Conservation (phyloP, 2,113 vertebrate species). For the human region GRCh38 chr11:3902501-3903000, state of each 20-base stretch:
- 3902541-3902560: too few relatives aligned
- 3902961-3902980: slow-evolving; percentile 23
- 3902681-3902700: too few relatives aligned
- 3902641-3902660: too few relatives aligned
- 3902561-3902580: too few relatives aligned
- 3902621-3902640: too few relatives aligned
- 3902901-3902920: background rate
- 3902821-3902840: background rate
- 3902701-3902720: background rate
- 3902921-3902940: slow-evolving; percentile 17
- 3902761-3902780: background rate
- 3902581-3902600: too few relatives aligned
- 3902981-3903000: slow-evolving; percentile 13
- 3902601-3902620: too few relatives aligned
- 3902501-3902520: too few relatives aligned
- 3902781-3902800: background rate
- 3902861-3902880: background rate
- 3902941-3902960: background rate
- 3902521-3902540: too few relatives aligned
- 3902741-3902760: background rate
- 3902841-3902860: background rate
- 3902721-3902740: background rate
- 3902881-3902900: background rate
- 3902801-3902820: background rate
- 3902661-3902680: too few relatives aligned